phyloP scores from a whole-genome alignment of 2,797 vertebrate species.

The Numenius phaeopus region DNA sequence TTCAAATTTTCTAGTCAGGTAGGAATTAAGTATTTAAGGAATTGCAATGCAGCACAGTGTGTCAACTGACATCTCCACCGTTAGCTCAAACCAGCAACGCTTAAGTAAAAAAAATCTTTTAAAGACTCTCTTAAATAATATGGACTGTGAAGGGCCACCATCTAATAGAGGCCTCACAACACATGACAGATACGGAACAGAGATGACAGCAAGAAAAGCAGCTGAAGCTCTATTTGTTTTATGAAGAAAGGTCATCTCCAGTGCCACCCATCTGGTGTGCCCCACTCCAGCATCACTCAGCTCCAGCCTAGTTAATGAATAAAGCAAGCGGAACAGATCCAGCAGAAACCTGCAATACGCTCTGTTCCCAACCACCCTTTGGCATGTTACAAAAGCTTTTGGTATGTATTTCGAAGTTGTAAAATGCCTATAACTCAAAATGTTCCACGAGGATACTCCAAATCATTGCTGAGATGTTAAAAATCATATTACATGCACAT shows the following conservation, averaged over 20 bases:
- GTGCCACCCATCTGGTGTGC: background rate
- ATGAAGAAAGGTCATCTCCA: background rate
- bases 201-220: background rate
- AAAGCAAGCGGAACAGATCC: background rate
- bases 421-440: background rate
- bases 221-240: background rate
- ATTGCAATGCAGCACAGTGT: background rate
- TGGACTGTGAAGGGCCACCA: background rate
- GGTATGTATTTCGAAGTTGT: background rate
- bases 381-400: background rate
- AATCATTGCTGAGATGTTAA: background rate
- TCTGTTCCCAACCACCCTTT: background rate
- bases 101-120: background rate
- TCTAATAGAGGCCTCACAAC: background rate
- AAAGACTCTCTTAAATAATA: background rate
- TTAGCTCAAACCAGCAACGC: background rate
- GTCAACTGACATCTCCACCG: background rate
- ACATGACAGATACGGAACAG: accelerated
- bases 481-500: background rate
- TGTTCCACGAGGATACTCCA: background rate
- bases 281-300: background rate
- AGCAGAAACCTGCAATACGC: background rate
- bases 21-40: background rate
- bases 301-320: background rate
- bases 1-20: background rate